Base-by-base conservation (phyloP, 2,888 invertebrate genomes). In the Mimachlamys varia region DNA sequence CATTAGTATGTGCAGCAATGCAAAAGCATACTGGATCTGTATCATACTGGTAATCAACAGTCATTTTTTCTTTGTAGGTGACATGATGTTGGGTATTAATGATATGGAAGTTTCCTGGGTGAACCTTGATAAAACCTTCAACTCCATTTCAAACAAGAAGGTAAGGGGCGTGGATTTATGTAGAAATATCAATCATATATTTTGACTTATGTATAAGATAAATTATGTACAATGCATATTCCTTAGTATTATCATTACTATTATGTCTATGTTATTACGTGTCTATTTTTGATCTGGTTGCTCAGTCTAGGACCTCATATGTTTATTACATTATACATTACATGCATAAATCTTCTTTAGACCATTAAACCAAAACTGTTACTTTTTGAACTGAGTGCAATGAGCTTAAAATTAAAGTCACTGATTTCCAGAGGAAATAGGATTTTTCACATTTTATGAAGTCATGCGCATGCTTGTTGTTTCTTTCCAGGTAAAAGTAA, bases 31-130 rank as follows among this genome's bases (percentile, higher is more conserved):
- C 22, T 76, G 76, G 12, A 33, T 10, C 76, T 33, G 62, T 19
- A 62, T 7, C 15, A 76, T 33, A 7, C 12, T 10, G 10, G 27
- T 27, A 62, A 17, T 1, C 87, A 53, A 90, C 87, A 19, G 38
- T 27, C 49, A 55, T 19, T 90, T 12, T 90, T 89, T 76, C 76
- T 90, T 88, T 94, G 19, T 92, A 95, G 95, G 95, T 91, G 95
- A 95, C 89, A 95, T 95, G 95, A 89, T 95, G 91, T 92, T 95
- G 10, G 93, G 93, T 62, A 88, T 95, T 62, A 95, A 95, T 93
- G 95, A 95, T 91, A 91, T 92, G 22, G 93, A 94, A 89, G 93
- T 95, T 7, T 93, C 94, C 7, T 95, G 95, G 95, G 92, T 93
- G 37, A 95, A 95, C 89, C 92, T 95, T 50, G 94, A 94, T 89